Evolutionary conservation across 1,140 invertebrate genomes (phyloP), one percentile per base, ranked within the genome.

Genomic region (Sminthurides bifidus): DNA sequence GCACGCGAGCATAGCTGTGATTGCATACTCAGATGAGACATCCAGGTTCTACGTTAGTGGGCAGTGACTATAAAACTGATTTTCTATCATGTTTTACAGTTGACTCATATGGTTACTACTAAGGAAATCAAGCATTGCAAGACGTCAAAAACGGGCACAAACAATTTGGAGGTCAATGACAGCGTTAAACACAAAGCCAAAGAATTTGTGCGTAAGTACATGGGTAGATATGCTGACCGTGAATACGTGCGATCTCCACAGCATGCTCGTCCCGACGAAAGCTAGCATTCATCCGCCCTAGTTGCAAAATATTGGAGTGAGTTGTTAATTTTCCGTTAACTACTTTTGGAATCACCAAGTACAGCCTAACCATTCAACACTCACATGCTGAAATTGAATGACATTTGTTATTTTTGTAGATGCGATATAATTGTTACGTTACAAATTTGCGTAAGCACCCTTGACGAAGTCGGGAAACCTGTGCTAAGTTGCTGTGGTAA

Each of bases 121-220:
- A 97, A 98, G 74, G 92, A 96, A 71, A 71, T 93, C 67, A 92
- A 92, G 67, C 90, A 95, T 67, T 91, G 90, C 66, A 81, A 84
- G 52, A 82, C 81, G 51, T 83, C 89, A 0, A 87, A 92, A 65
- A 85, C 91, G 63, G n/a, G n/a, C n/a, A n/a, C n/a, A n/a, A n/a
- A n/a, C n/a, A n/a, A n/a, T 31, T 69, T 94, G 30, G 79, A 86
- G 60, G 87, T 91, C 61, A 92, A 87, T 58, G 90, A 95, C 53
- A 92, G 87, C 58, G 92, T 96, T 0, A 87, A 87, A 62, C 80
- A 84, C 57, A 96, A 96, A 74, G 87, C 91, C 1, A 87, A 85
- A 70, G 92, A 93, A 70, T 97, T 89, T 72, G 87, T 98, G 21
- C 82, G 81, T 63, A 94, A 93, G 69, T 97, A 96, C 70, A 98